Conservation (phyloP, 2,888 invertebrate genomes). For the Drosophila mulleri region DNA sequence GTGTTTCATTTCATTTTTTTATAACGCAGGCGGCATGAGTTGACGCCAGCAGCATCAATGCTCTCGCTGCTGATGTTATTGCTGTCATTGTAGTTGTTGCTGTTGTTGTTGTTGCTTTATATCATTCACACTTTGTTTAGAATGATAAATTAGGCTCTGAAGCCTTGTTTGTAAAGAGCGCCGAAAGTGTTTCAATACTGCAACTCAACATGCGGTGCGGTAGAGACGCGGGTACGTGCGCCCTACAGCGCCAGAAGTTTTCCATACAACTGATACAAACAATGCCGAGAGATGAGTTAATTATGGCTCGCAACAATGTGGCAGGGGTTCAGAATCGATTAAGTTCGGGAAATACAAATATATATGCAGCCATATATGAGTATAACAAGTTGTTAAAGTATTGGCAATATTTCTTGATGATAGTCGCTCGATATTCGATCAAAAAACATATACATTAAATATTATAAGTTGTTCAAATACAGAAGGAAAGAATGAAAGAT, state of each 20-base stretch:
- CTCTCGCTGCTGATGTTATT: background rate
- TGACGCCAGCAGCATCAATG: constrained; percentile 6
- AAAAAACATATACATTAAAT: background rate
- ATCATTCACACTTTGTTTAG: constrained; percentile 68
- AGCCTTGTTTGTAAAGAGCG: constrained; percentile 59
- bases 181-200: constrained; percentile 48
- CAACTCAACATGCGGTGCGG: constrained; percentile 34
- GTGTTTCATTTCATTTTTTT: constrained; percentile 58
- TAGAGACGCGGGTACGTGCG: background rate
- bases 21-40: constrained; percentile 40
- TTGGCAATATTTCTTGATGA: background rate
- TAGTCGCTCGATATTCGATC: background rate
- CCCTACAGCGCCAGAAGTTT: constrained; percentile 26
- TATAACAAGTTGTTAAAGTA: background rate
- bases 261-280: constrained; percentile 38
- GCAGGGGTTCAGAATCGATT: background rate
- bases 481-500: too few relatives aligned
- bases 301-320: constrained; percentile 17
- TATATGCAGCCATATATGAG: constrained; percentile 1
- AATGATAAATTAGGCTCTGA: constrained; percentile 62
- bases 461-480: too few relatives aligned
- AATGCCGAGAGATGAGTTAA: constrained; percentile 36
- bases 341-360: background rate
- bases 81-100: background rate
- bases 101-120: constrained; percentile 51